Evolutionary conservation across 2,888 invertebrate genomes (phyloP), one percentile per base, ranked within the genome.

Genomic region (Thymelicus lineola): DNA sequence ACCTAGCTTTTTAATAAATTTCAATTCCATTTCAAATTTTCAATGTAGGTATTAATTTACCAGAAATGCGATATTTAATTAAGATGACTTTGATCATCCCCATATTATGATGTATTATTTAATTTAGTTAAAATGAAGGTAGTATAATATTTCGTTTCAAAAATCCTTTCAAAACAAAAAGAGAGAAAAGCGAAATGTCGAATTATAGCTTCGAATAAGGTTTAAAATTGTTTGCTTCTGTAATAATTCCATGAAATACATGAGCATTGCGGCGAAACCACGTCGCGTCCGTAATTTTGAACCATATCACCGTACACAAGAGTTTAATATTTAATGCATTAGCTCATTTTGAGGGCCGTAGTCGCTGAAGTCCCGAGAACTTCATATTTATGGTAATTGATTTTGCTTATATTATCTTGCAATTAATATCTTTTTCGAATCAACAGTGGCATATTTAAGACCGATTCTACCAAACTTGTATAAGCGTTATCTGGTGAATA

Each of bases 161-260:
- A 42, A 42, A 42, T 10, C 42, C 42, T 42, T 42, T 50, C 7
- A 17, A 9, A 17, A 17, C n/a, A n/a, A 53, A 45, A 65, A 57
- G 17, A 17, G 66, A 36, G 38, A 36, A 38, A 48, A 59, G 17
- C 38, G 10, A 66, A 15, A 45, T 66, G 17, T 9, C 48, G 50
- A 50, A 60, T 60, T 60, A 60, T 50, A 48, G 58, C 48, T 59
- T 15, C 17, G 38, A 48, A 50, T 60, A 66, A 66, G 59, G 66
- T 66, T 60, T 46, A 66, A 66, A 66, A 59, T 66, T 50, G 60
- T 42, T 38, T 60, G 58, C 48, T 17, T 42, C 15, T 35, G 58
- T 66, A 58, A 66, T 66, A 58, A 66, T 66, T 66, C 66, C 46
- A 17, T 59, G 66, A 59, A 64, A 66, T 66, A 66, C 58, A 58